Conservation (phyloP, 2,888 invertebrate genomes). For the Clanis bilineata region DNA sequence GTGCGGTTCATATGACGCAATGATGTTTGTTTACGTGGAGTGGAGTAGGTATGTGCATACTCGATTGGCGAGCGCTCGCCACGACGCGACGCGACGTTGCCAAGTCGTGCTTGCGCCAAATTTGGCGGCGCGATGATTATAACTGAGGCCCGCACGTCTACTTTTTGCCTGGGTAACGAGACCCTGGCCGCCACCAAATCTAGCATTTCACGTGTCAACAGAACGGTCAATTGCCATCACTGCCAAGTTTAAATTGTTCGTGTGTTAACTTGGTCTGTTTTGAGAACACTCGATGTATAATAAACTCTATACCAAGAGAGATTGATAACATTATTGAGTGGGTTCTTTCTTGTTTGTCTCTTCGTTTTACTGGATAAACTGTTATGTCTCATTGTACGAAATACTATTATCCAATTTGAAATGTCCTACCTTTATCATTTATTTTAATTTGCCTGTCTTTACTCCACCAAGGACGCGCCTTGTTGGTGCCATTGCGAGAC, state of each 20-base stretch:
- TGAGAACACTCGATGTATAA: neutral
- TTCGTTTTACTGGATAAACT: neutral
- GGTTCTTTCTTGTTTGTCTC: neutral
- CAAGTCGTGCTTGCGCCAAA: conserved; percentile 73
- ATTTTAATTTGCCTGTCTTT: neutral
- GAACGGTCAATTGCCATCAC: conserved; percentile 28
- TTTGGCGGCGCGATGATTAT: conserved; percentile 60
- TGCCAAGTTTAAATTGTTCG: conserved; percentile 24
- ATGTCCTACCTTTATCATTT: neutral
- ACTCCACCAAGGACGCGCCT: neutral
- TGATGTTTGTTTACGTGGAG: conserved; percentile 70
- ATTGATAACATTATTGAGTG: neutral
- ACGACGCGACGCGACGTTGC: conserved; percentile 62
- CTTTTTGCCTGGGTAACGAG: conserved; percentile 49
- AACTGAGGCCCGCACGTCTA: conserved; percentile 44
- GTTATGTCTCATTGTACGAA: neutral
- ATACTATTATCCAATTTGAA: neutral
- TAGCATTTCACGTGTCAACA: conserved; percentile 45
- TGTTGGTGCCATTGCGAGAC: neutral
- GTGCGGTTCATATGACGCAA: conserved; percentile 60
- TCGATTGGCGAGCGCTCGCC: conserved; percentile 42
- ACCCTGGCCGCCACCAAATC: conserved; percentile 39
- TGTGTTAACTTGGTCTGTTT: neutral
- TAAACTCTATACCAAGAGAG: neutral
- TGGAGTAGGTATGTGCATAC: conserved; percentile 49